Evolutionary conservation across 2,113 vertebrate genomes (phyloP).

Genomic region (Gobio gobio): DNA sequence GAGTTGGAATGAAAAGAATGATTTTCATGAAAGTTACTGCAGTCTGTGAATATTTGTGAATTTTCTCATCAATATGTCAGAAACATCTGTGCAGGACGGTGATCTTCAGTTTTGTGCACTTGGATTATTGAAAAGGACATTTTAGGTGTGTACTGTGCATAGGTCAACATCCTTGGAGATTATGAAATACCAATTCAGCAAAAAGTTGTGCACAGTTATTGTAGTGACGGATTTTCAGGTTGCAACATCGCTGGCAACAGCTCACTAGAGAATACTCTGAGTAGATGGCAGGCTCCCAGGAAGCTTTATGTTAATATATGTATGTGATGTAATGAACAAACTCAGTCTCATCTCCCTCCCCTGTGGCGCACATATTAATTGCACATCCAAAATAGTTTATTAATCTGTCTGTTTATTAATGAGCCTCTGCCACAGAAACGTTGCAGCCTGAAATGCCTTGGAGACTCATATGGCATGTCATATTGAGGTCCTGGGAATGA

Average conservation of each 20-base stretch:
- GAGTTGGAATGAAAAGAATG: not conserved
- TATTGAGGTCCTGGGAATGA: constrained; percentile 3
- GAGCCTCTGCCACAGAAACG: constrained; percentile 20
- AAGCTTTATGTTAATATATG: constrained; percentile 38
- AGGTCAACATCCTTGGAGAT: constrained; percentile 14
- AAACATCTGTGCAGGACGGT: not conserved
- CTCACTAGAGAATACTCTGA: not conserved
- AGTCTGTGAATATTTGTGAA: not conserved
- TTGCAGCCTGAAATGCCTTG: constrained; percentile 16
- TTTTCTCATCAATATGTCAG: too few relatives aligned
- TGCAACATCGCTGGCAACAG: not conserved
- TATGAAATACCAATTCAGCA: constrained; percentile 3
- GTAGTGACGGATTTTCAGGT: not conserved
- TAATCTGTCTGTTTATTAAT: constrained; percentile 53
- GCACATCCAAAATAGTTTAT: constrained; percentile 47
- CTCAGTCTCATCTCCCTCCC: constrained; percentile 28
- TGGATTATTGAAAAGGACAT: not conserved
- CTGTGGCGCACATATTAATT: constrained; percentile 38
- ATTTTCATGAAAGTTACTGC: not conserved
- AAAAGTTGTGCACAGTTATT: not conserved
- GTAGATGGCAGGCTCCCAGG: constrained; percentile 29
- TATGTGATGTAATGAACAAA: constrained; percentile 43
- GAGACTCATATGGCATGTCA: constrained; percentile 20
- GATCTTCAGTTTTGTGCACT: constrained; percentile 3
- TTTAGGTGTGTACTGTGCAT: not conserved